These are phyloP conservation scores for Rhinolophus sinicus DNA, from an alignment of 2,113 vertebrate genomes.

Conservation along the genomic window DNA sequence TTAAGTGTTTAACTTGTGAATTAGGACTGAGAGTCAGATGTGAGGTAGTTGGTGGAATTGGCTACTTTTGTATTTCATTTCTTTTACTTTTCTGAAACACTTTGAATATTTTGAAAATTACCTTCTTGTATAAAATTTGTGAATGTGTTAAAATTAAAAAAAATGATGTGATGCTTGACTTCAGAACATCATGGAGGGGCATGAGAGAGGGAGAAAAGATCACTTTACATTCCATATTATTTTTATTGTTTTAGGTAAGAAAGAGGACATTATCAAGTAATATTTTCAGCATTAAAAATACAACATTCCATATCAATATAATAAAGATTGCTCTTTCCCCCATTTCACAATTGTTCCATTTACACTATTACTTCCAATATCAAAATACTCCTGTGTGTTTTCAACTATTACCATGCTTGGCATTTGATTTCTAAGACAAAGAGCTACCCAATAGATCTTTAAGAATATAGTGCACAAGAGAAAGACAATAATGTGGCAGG, in stretches of 20 bases:
- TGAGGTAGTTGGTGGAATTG: not conserved
- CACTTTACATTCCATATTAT: not conserved
- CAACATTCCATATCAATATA: not conserved
- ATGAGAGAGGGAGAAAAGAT: not conserved
- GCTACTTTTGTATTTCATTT: not conserved
- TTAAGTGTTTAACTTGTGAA: not conserved
- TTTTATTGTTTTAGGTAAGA: not conserved
- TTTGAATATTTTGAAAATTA: not conserved
- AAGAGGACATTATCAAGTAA: not conserved
- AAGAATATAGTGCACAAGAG: not conserved
- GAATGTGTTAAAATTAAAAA: not conserved
- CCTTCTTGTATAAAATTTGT: not conserved
- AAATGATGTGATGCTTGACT: not conserved
- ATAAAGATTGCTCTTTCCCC: not conserved
- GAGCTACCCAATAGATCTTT: not conserved
- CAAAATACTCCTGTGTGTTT: not conserved
- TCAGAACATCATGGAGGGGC: not conserved
- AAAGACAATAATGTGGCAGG: not conserved
- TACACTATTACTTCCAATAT: not conserved
- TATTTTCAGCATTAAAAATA: not conserved
- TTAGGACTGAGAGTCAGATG: not conserved
- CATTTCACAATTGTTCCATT: not conserved
- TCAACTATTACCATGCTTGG: not conserved
- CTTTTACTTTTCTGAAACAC: not conserved
- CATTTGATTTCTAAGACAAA: slow-evolving; percentile 1